Evolutionary conservation across 1,140 invertebrate species (phyloP), one percentile per base, ranked within the genome.

Genomic region (Euura saliciscinereae): DNA sequence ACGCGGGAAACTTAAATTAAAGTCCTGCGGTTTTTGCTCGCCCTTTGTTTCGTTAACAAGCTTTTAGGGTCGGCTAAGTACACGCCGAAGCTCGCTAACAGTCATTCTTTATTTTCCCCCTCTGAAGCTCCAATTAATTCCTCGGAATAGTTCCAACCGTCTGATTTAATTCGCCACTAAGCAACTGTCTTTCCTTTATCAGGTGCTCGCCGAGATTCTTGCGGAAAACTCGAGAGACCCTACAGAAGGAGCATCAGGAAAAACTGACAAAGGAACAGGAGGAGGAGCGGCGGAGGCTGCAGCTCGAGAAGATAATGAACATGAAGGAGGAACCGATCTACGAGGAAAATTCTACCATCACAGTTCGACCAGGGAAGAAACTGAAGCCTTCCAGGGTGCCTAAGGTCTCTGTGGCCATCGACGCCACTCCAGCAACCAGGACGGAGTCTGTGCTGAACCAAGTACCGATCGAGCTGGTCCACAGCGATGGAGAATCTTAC

Each of bases 351-450:
- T 87, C 88, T 2, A 86, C 87, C 5, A 74, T 89, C 44, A 83
- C 88, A 2, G 86, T 89, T 10, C 86, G 86, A 51, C 89, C 89
- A 44, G 71, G 76, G 44, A 85, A 86, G 66, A 83, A 83, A 81
- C 77, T 82, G 75, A 43, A 68, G 77, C 8, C 43, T 44, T 86
- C 80, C 76, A 90, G 90, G 75, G 85, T 88, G 0, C 90, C 90
- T 64, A 94, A 94, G 84, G 91, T 94, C 5, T 94, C 91, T 0
- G 91, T 93, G n/a, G 93, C 90, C 0, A 88, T 94, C 13, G 93
- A 94, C 84, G 93, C 93, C 0, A 94, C 93, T 6, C 92, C 93
- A 43, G 89, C 91, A 4, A 91, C 91, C 2, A 88, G 93, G 74
- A 93, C 92, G 3, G 89, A 90, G 72, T 94, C 93, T 66, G 89